Evolutionary conservation across 2,113 vertebrate genomes (phyloP).

Genomic region (Microcebus murinus): DNA sequence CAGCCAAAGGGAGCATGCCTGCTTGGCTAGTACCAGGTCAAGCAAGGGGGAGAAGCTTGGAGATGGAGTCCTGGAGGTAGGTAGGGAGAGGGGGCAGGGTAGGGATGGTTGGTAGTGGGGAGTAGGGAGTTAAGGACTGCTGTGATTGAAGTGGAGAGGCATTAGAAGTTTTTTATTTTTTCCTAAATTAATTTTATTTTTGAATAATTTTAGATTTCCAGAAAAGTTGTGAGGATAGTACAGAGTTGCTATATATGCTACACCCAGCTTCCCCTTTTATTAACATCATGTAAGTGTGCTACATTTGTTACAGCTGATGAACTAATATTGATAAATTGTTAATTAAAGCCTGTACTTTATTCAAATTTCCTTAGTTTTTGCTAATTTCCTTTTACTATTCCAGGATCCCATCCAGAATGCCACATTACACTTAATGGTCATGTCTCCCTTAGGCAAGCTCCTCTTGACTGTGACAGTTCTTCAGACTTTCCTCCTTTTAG

Average conservation of each 20-base stretch:
- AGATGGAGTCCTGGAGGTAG: background rate
- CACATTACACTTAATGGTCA: background rate
- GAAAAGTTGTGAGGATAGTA: background rate
- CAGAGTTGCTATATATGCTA: background rate
- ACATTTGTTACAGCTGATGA: background rate
- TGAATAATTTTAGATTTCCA: background rate
- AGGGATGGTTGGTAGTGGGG: background rate
- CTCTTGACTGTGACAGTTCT: background rate
- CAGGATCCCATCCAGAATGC: background rate
- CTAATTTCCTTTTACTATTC: constrained; percentile 10
- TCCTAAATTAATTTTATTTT: background rate
- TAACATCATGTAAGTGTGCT: background rate
- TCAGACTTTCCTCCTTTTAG: background rate
- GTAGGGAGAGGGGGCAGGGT: too few relatives aligned
- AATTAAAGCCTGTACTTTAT: background rate
- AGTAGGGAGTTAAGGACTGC: background rate
- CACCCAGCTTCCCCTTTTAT: background rate
- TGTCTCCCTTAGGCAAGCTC: background rate
- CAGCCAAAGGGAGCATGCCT: background rate
- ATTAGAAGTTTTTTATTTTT: background rate
- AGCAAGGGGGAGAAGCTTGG: background rate
- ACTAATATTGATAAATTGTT: background rate
- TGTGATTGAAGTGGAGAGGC: background rate
- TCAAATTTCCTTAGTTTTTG: background rate
- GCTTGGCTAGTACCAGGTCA: background rate